Base-by-base conservation (phyloP, 2,888 invertebrate genomes). In the Marasmarcha lunaedactyla region DNA sequence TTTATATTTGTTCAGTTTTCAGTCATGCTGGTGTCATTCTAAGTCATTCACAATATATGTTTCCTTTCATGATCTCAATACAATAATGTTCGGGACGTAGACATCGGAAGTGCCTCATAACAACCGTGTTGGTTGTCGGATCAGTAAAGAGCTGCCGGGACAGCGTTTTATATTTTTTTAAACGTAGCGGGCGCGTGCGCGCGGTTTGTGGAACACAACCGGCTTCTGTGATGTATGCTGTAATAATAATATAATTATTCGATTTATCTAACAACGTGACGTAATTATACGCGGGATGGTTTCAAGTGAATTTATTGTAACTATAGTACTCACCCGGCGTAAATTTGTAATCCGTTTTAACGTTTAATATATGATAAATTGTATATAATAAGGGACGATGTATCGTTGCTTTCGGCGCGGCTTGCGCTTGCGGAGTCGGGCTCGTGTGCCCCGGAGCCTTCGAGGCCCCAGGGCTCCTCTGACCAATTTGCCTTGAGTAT, bases 401-500 rank as follows among this genome's bases (percentile, higher is more conserved):
- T 68, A 68, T 66, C 59, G 58, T 71, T 67, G 61, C 52, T 55
- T 63, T 55, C 54, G 40, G 51, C 48, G 65, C 54, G 63, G 59
- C 77, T 71, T 72, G 71, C 67, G 72, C 71, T 72, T 70, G 15
- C 14, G 15, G 13, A 3, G 36, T 14, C 4, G 36, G 15, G 35
- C 38, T 15, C 38, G 37, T 9, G 37, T 20, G 13, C 15, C 25
- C 9, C 9, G 5, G 15, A 36, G 10, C 5, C 70, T 68, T 72
- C 70, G 72, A 69, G 71, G 68, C 68, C 63, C 70, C 70, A 11
- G 67, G 59, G 71, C 71, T 70, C 71, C 68, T 79, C 73, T 79
- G 84, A 84, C 84, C 84, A 84, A 84, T 77, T 71, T 76, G 83
- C 84, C 84, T 84, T 83, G 69, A 71, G 67, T 78, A 81, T 83